phyloP scores from a whole-genome alignment of 2,113 vertebrate genomes.

The Trichomycterus rosablanca region DNA sequence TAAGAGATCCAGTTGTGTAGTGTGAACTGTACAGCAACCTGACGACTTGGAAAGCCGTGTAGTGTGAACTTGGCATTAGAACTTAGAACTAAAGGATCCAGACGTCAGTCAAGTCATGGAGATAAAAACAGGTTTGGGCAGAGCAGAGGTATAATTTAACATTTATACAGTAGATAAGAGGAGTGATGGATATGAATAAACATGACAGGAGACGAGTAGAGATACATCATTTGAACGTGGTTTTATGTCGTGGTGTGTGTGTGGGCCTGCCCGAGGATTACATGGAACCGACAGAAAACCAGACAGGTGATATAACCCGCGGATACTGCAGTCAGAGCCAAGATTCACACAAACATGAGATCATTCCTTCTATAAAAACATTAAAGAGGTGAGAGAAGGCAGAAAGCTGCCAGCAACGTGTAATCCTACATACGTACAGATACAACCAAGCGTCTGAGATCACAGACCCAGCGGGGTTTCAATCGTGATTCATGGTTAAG shows the following conservation, averaged over 20 bases:
- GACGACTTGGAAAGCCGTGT: too few species aligned
- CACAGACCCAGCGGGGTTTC: too few species aligned
- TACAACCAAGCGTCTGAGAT: too few species aligned
- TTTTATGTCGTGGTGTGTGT: constrained; percentile 8
- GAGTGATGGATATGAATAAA: neutral
- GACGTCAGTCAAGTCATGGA: too few species aligned
- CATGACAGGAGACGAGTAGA: neutral
- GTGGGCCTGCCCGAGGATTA: neutral
- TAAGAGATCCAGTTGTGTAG: too few species aligned
- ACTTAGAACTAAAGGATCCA: too few species aligned
- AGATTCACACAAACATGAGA: neutral
- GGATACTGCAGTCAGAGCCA: neutral
- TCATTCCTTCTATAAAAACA: neutral
- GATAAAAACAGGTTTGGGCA: too few species aligned
- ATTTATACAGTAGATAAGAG: neutral
- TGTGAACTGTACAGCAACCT: too few species aligned
- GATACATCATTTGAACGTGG: neutral
- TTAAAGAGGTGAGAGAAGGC: neutral
- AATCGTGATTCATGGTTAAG: too few species aligned
- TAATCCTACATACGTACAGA: too few species aligned
- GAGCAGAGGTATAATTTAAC: neutral
- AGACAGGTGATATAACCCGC: neutral
- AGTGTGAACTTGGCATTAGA: too few species aligned
- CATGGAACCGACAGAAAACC: neutral
- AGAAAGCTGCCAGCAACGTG: neutral